phyloP scores from a whole-genome alignment of 2,113 vertebrate species.

The Brachyistius frenatus region DNA sequence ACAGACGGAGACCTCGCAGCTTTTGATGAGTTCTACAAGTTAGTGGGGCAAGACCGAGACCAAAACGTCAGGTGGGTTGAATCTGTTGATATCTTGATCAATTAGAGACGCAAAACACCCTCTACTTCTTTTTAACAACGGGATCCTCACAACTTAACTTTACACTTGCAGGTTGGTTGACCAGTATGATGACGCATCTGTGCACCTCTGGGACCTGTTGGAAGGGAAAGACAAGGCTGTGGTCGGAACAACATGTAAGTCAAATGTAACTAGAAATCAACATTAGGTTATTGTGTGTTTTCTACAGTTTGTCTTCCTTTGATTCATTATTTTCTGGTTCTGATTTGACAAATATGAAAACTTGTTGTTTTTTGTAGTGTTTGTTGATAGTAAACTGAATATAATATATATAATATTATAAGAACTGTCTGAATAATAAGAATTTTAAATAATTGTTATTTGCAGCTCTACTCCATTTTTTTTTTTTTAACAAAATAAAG shows the following conservation, averaged over 20 bases:
- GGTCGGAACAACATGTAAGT: constrained; percentile 98
- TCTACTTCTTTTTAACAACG: background rate
- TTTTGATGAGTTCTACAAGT: constrained; percentile 96
- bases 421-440: background rate
- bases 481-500: background rate
- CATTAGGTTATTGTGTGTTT: background rate
- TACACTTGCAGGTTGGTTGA: constrained; percentile 87
- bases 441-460: background rate
- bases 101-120: background rate
- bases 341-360: background rate
- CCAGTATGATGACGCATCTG: constrained; percentile 94
- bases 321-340: background rate
- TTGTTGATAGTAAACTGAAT: no score
- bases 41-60: constrained; percentile 94
- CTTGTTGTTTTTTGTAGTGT: background rate
- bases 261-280: constrained; percentile 3
- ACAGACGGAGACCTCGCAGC: constrained; percentile 89
- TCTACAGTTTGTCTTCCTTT: background rate
- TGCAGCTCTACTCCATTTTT: background rate
- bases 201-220: constrained; percentile 95
- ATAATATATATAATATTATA: no score
- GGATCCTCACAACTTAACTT: background rate
- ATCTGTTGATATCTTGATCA: background rate
- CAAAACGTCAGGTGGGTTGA: constrained; percentile 89
- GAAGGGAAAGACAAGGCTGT: constrained; percentile 95